Evolutionary conservation across 2,113 vertebrate species (phyloP), one percentile per base, ranked within the genome.

Genomic region (Chaenocephalus aceratus): DNA sequence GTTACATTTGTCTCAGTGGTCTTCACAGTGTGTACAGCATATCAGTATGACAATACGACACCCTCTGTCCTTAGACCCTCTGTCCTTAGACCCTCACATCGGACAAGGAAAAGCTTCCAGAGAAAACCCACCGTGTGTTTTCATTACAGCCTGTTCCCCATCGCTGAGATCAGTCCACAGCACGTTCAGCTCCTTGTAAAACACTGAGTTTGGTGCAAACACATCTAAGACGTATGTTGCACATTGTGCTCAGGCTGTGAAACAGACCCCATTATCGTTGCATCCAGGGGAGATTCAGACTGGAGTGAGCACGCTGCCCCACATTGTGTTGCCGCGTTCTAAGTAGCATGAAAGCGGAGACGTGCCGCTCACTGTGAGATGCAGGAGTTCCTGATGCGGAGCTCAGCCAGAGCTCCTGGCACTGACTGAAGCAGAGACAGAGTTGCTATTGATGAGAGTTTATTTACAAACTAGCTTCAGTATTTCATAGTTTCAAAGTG

Each of bases 271-370:
- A 83, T 75, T 60, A 83, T 68, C 58, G 45, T 46, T n/a, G 59
- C 21, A 26, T 64, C 69, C 52, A 0, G 56, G 44, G 69, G 59
- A 21, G 16, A 49, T 51, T 18, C 11, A 51, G 68, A 44, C 34
- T 12, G 8, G 10, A 16, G 64, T 57, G 66, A 72, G 60, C 21
- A 64, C 48, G 26, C 71, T 79, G 82, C 34, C 75, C 82, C 79
- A 85, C 75, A 85, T 84, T 81, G 23, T 60, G 6, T 41, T 41
- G 36, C 36, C 36, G 36, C 36, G 36, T 7, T 83, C 48, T 36
- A 65, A 77, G 70, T 53, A 58, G 72, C 81, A 48, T 2, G 8
- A 15, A 10, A 59, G 69, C 81, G 21, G 41, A 82, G 52, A 41
- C 64, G 53, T 71, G 60, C 45, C 30, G 65, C 54, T 67, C 49